Base-by-base conservation (phyloP, 1,140 invertebrate genomes). In the Thalassaphorura encarpata region DNA sequence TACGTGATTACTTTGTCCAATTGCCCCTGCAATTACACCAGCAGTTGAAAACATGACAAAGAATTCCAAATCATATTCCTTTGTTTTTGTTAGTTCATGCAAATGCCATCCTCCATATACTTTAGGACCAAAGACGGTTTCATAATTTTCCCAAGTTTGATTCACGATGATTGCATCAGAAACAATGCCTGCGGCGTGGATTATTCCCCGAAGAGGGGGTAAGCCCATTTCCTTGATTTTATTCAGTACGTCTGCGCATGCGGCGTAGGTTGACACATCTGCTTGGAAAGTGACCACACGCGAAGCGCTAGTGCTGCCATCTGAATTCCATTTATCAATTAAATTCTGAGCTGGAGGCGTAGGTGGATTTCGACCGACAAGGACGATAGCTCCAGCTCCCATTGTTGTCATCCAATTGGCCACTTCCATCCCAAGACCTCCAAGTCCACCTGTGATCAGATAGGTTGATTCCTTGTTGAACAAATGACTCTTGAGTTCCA, bases 381-480 rank as follows among this genome's bases (percentile, higher is more conserved):
- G 26, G 1, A 57, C 49, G 4, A 57, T 19, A 11, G 18, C n/a
- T 18, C 16, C 24, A 4, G 55, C 55, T 6, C 55, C 55, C 8
- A n/a, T 19, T 19, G 23, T 39, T 0, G 31, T n/a, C 55, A 57
- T 52, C 55, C 55, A 57, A 21, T 52, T 51, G 6, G 2, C 39
- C 3, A 57, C 40, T 52, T 57, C 55, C 6, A 57, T 15, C 5
- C 55, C 55, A 43, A 57, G 31, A 21, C 55, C 55, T 0, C 47
- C 55, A 28, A 57, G 41, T 16, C 55, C 55, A 3, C 55, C 54
- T 11, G 54, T 56, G 2, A 56, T 41, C 13, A 56, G 13, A 29
- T 56, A 56, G 1, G 54, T 56, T 1, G 29, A 16, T 3, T 49
- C 18, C 2, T 13, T 3, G 21, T 33, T 27, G 26, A 56, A 56